phyloP scores from a whole-genome alignment of 2,888 invertebrate species.

The Leptopilina myrica region DNA sequence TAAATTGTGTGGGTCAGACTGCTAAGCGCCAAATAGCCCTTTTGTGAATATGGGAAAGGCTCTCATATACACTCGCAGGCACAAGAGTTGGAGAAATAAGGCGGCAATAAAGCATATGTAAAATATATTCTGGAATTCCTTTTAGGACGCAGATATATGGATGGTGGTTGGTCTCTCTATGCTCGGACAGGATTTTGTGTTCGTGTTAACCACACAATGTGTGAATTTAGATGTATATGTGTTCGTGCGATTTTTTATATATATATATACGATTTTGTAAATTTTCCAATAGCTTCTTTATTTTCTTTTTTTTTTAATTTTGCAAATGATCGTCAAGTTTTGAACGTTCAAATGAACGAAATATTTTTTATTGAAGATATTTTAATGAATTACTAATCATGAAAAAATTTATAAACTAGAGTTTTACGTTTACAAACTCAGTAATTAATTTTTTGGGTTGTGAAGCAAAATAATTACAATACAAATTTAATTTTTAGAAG shows the following conservation, averaged over 20 bases:
- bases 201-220: not conserved
- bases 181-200: slow-evolving; percentile 34
- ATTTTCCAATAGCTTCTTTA: too few species aligned
- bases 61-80: slow-evolving; percentile 52
- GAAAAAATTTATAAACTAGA: too few species aligned
- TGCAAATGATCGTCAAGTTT: too few species aligned
- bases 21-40: slow-evolving; percentile 15
- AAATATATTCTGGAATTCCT: slow-evolving; percentile 77
- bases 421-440: too few species aligned
- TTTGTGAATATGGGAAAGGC: slow-evolving; percentile 37
- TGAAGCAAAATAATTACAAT: too few species aligned
- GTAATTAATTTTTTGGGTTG: too few species aligned
- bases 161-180: slow-evolving; percentile 54
- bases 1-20: not conserved
- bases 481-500: too few species aligned
- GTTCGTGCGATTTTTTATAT: not conserved
- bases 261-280: not conserved
- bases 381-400: too few species aligned
- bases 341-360: too few species aligned
- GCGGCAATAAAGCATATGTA: slow-evolving; percentile 77
- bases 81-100: slow-evolving; percentile 73
- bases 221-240: not conserved
- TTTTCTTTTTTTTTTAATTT: too few species aligned
- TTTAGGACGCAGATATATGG: slow-evolving; percentile 76
- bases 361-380: too few species aligned